Base-by-base conservation (phyloP, 64 coral and sea anemone species). In the Dendrophyllia cribrosa region DNA sequence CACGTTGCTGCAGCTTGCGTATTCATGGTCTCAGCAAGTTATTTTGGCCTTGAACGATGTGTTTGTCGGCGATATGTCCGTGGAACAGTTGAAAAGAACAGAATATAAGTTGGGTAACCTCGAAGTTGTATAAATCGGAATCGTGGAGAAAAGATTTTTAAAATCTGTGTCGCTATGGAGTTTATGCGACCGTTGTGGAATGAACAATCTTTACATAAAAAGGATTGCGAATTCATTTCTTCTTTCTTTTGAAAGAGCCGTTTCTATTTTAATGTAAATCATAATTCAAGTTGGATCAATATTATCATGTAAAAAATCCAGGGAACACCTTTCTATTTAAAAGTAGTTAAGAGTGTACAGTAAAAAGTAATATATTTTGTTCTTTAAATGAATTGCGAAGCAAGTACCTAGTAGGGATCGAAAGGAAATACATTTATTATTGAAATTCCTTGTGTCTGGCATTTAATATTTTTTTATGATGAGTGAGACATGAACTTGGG, bases 11-110 rank as follows among this genome's bases (percentile, higher is more conserved):
- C 80, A 67, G 60, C 19, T 67, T 47, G 17, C 62, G 13, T 84
- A 84, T 66, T 66, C 62, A 13, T 84, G 80, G 80, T 50, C 62
- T 3, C 80, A 84, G 47, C 80, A 84, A 84, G 26, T 84, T 8
- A 6, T 84, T 48, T 68, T 68, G 46, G 45, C 51, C 43, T 68
- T 84, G 61, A 68, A 84, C 15, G 80, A 84, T 65, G 45, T 84
- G 51, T 84, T 84, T 84, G 34, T 68, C n/a, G 43, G 60, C 20
- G 61, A 84, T 14, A 51, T 62, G 45, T 50, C 45, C 2, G 45
- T 44, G 16, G 61, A 84, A 50, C 80, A 68, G 17, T 49, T 65
- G 44, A 68, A 67, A 84, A 84, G 80, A 20, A 68, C 62, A 51
- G 20, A 67, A 5, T 84, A 66, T 84, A 43, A 10, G 1, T 12